Evolutionary conservation across 92 coral and sea anemone genomes (phyloP), one percentile per base, ranked within the genome.

Genomic region (Hydrozoanthus gracilis): DNA sequence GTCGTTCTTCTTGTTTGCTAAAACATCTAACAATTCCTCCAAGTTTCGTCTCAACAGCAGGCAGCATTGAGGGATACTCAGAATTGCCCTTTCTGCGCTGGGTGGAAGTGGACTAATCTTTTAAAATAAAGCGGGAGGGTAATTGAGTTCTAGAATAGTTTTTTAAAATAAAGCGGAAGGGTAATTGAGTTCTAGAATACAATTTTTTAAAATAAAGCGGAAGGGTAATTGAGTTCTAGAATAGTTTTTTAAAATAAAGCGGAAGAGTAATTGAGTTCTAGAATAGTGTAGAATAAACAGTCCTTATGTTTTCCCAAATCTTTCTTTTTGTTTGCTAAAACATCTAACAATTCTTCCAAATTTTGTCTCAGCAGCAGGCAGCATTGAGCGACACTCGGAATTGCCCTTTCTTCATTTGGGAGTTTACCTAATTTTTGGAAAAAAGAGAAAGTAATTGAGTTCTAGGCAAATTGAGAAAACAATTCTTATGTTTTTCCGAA

Each of bases 391-490:
- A 17, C 4, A 82, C 76, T 14, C 16, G 55, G 0, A 88, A 69
- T 18, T 90, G 93, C 51, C 93, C 93, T 49, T 74, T 87, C 15
- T 90, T 91, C 83, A 75, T 44, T 1, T 91, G 93, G 27, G 88
- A 78, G 77, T 90, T 90, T 58, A 51, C 73, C 18, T 82, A 27
- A 82, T 82, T 61, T 27, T 39, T 51, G 46, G 8, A 79, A 11
- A 27, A 18, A 11, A n/a, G 11, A 51, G 17, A n/a, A 11, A 51
- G 60, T 54, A 54, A 54, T 54, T 54, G 60, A 54, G 60, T 54
- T 52, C 58, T 52, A 52, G 58, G 11, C 5, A 52, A 52, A 11
- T 52, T 11, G 5, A 52, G 58, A 52, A 52, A 52, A 52, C 11
- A 5, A 52, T 52, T 52, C 58, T 52, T 52, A 54, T 54, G 60